Conservation (phyloP, 2,113 vertebrate species). For the Megaceryle torquata region DNA sequence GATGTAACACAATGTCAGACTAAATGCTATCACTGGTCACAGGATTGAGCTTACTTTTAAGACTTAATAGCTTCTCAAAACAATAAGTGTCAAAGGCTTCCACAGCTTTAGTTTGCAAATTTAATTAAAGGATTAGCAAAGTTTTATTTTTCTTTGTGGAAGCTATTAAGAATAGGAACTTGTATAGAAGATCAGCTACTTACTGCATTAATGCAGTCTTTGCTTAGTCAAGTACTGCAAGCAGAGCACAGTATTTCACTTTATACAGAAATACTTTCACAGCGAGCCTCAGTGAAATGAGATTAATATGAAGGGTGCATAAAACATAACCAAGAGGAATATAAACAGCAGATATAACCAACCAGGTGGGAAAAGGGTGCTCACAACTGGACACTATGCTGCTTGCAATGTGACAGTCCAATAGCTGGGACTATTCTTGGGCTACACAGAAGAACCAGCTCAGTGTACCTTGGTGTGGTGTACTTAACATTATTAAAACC, state of each 20-base stretch:
- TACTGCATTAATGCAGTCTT: neutral
- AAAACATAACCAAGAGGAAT: neutral
- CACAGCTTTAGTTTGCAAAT: neutral
- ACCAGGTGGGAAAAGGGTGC: neutral
- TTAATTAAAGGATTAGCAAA: conserved; percentile 11
- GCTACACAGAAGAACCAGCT: neutral
- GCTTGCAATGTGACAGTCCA: neutral
- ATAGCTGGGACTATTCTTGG: neutral
- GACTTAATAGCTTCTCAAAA: neutral
- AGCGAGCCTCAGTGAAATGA: neutral
- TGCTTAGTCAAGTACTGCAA: neutral
- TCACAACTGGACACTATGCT: neutral
- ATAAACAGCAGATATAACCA: neutral
- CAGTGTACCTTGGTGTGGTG: neutral
- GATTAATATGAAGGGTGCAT: neutral
- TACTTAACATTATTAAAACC: neutral
- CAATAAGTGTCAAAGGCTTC: neutral
- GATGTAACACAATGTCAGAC: neutral
- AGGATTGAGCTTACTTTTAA: neutral
- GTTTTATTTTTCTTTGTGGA: neutral
- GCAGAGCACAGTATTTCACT: neutral
- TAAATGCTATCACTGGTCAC: neutral
- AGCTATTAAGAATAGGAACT: neutral
- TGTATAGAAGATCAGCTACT: neutral
- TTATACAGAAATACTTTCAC: neutral